Conservation (phyloP, 1,140 invertebrate genomes). For the Colletes gigas region DNA sequence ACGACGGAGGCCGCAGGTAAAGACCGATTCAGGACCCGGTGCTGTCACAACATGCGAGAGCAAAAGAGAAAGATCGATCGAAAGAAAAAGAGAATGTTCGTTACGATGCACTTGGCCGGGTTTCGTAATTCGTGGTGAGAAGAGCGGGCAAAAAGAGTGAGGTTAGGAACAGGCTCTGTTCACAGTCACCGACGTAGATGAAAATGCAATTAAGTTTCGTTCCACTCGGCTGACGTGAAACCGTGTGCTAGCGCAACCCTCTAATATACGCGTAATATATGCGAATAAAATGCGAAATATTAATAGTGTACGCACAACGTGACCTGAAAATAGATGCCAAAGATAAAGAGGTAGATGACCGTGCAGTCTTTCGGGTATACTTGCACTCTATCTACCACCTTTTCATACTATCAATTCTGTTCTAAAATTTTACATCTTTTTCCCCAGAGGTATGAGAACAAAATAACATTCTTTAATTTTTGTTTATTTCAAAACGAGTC, state of each 20-base stretch:
- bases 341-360: constrained; percentile 58
- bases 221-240: constrained; percentile 60
- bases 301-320: constrained; percentile 42
- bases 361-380: constrained; percentile 26
- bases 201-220: constrained; percentile 64
- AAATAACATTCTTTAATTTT: too few species aligned
- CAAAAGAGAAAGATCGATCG: constrained; percentile 15
- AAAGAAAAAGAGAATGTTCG: constrained; percentile 5
- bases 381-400: neutral
- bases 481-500: too few species aligned
- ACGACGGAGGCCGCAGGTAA: constrained; percentile 58
- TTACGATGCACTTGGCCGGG: neutral
- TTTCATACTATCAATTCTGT: too few species aligned
- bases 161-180: constrained; percentile 38
- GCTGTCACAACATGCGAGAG: constrained; percentile 28
- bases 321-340: constrained; percentile 59
- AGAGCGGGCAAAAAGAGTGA: constrained; percentile 25
- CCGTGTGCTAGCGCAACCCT: constrained; percentile 18
- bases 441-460: too few species aligned
- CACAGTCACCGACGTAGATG: constrained; percentile 39
- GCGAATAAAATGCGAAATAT: constrained; percentile 59
- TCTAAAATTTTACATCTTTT: too few species aligned
- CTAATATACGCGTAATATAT: constrained; percentile 18
- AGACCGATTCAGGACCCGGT: constrained; percentile 42
- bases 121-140: constrained; percentile 44